Evolutionary conservation across 2,113 vertebrate genomes (phyloP), one percentile per base, ranked within the genome.

Genomic region (Urocolius indicus): DNA sequence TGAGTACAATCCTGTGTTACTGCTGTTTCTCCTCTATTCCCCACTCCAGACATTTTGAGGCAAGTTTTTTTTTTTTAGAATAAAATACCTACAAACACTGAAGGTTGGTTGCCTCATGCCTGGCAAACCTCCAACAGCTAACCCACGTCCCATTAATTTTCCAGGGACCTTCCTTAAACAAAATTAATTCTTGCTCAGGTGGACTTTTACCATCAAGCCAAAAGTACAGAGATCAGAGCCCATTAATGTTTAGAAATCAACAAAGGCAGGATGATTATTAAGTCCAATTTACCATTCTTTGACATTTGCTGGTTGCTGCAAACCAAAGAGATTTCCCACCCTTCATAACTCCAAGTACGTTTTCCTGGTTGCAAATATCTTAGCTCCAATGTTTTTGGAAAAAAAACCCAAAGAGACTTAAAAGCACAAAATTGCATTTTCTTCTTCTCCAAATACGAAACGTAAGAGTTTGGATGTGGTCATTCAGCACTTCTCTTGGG

Each of bases 171-270:
- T 85, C 65, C 74, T 78, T 73, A 74, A 87, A 63, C 32, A 74
- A 79, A 94, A 78, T 41, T 69, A 61, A 49, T 51, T 76, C 55
- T 79, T 91, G 16, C 19, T 66, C 43, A 75, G 69, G 62, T 82
- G 59, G 22, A 43, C 23, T 87, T 89, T 48, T 65, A 84, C 68
- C 24, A 75, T 65, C 45, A 91, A 87, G 63, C n/a, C 41, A 62
- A 61, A 61, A 68, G 6, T 45, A 59, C 16, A 84, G 62, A 10
- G 29, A 68, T 66, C 36, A 87, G 49, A 94, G 48, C 63, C 79
- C 88, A 67, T 67, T 77, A 92, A 67, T 63, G 4, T 86, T 87
- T 75, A 84, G 76, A 92, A 86, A 88, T 43, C 81, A 97, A 89
- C 29, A 75, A 51, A 87, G 45, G 6, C 38, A 74, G 10, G 11